A percentile compares a stretch with the other conserved stretches of the same genome.
These are phyloP conservation scores for Hymenopus coronatus DNA, from an alignment of 2,888 invertebrate genomes.

Conservation along the genomic window DNA sequence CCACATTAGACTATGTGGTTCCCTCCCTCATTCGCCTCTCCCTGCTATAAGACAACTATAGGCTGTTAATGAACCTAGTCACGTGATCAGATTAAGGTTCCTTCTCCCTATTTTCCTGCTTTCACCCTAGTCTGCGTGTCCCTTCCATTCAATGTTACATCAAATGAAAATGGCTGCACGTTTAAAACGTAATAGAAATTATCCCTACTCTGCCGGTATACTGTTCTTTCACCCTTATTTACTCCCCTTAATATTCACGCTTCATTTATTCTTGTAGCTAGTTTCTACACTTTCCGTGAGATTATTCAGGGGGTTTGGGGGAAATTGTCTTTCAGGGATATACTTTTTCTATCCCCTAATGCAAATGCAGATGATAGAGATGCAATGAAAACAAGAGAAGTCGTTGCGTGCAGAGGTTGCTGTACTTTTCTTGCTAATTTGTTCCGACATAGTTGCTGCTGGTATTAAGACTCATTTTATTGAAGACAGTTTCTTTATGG, in stretches of 20 bases:
- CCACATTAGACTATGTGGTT: background rate
- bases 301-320: background rate
- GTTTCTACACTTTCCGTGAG: background rate
- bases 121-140: background rate
- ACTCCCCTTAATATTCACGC: background rate
- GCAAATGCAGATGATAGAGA: background rate
- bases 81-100: conserved; percentile 12
- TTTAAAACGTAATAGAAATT: background rate
- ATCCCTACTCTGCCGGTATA: background rate
- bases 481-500: too few relatives aligned
- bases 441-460: background rate
- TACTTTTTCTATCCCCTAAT: background rate
- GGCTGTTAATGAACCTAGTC: conserved; percentile 13
- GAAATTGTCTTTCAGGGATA: background rate
- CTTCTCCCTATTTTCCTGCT: background rate
- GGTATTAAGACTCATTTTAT: background rate
- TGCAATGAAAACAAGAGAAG: background rate
- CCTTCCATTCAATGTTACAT: background rate
- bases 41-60: conserved; percentile 14
- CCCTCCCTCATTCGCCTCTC: background rate
- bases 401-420: background rate
- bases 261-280: background rate
- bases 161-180: background rate
- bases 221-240: background rate
- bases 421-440: background rate